phyloP scores from a whole-genome alignment of 2,888 invertebrate genomes.

The Carterocephalus palaemon region DNA sequence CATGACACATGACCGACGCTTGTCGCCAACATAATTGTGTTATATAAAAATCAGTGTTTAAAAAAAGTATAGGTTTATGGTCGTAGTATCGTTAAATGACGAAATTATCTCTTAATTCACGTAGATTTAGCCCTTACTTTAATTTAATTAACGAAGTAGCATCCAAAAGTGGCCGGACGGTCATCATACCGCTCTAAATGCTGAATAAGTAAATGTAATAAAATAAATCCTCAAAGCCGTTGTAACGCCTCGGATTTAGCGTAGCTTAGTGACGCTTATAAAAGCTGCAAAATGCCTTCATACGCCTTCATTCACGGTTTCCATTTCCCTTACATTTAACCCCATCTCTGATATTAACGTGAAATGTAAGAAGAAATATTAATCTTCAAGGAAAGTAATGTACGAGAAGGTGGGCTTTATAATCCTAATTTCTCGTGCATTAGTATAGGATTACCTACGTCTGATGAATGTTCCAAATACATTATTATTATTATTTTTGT shows the following conservation, averaged over 20 bases:
- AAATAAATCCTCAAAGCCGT: slow-evolving; percentile 65
- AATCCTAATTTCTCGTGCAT: not conserved
- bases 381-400: slow-evolving; percentile 13
- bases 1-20: too few species aligned
- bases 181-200: slow-evolving; percentile 51
- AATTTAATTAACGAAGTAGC: slow-evolving; percentile 61
- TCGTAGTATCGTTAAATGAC: too few species aligned
- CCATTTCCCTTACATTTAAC: slow-evolving; percentile 29
- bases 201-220: slow-evolving; percentile 67
- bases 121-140: not conserved
- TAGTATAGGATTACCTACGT: not conserved
- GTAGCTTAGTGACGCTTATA: slow-evolving; percentile 57
- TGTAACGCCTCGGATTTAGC: slow-evolving; percentile 56
- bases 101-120: too few species aligned
- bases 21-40: too few species aligned
- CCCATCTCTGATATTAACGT: slow-evolving; percentile 28
- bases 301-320: slow-evolving; percentile 41
- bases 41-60: too few species aligned
- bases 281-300: slow-evolving; percentile 51
- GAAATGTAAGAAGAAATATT: slow-evolving; percentile 27
- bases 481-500: too few species aligned
- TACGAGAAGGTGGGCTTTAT: not conserved
- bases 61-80: too few species aligned
- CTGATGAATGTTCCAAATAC: slow-evolving; percentile 2
- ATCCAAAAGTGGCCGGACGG: slow-evolving; percentile 44